A percentile compares a stretch with the other conserved stretches of the same genome.
Conservation (phyloP, 2,113 vertebrate genomes). For the Chauna torquata region DNA sequence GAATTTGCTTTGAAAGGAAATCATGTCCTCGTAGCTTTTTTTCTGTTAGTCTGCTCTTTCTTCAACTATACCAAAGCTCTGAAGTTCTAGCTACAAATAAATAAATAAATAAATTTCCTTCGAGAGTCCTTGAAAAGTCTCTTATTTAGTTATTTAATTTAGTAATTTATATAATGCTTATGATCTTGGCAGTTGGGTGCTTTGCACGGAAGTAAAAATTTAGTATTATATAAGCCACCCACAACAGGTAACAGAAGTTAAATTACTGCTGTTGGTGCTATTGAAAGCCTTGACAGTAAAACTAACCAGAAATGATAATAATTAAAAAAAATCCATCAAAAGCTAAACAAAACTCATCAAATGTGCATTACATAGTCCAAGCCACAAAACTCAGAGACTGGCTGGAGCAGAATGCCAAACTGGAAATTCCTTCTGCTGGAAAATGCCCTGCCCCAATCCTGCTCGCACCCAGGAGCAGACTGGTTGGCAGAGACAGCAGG, state of each 20-base stretch:
- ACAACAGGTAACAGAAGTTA: slow-evolving; percentile 60
- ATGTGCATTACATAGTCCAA: not conserved
- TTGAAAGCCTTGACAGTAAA: slow-evolving; percentile 50
- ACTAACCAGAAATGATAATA: not conserved
- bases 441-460: not conserved
- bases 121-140: slow-evolving; percentile 9
- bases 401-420: not conserved
- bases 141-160: slow-evolving; percentile 20
- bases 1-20: slow-evolving; percentile 17
- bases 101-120: not conserved
- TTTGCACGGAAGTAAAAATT: slow-evolving; percentile 1
- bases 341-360: not conserved
- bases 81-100: not conserved
- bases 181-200: slow-evolving; percentile 8
- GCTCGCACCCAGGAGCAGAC: not conserved
- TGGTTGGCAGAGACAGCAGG: not conserved
- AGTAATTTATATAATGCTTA: slow-evolving; percentile 25
- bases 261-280: slow-evolving; percentile 21
- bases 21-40: not conserved
- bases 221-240: slow-evolving; percentile 47
- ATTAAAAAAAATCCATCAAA: slow-evolving; percentile 18
- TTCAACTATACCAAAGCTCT: not conserved
- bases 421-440: not conserved
- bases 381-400: not conserved
- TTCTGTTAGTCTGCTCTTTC: not conserved